phyloP scores from a whole-genome alignment of 2,797 vertebrate species.

The Rhabdomys pumilio region DNA sequence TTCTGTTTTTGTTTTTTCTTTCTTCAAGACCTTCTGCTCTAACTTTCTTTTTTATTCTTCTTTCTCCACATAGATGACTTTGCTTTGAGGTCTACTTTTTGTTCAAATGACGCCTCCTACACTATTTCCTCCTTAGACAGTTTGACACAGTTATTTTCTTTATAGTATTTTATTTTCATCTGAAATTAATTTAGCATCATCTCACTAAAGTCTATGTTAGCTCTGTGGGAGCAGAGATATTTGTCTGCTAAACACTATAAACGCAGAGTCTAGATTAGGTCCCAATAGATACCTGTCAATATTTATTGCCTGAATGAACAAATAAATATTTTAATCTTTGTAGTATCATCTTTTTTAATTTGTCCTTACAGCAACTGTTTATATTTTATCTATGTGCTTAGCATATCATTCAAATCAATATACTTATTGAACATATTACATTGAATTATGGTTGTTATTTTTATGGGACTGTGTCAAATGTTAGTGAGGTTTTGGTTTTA shows the following conservation, averaged over 20 bases:
- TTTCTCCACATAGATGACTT: neutral
- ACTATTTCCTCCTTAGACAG: neutral
- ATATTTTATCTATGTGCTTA: conserved; percentile 11
- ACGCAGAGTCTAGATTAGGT: neutral
- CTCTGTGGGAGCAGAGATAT: neutral
- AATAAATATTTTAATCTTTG: neutral
- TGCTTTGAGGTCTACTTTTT: neutral
- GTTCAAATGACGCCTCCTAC: neutral
- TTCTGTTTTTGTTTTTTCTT: neutral
- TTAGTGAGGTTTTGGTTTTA: neutral
- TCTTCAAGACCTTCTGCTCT: neutral
- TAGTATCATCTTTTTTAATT: neutral
- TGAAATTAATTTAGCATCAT: conserved; percentile 23
- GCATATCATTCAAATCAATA: neutral
- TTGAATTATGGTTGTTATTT: neutral
- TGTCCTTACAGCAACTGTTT: neutral
- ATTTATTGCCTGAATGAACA: neutral
- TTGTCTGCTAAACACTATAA: neutral
- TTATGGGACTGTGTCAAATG: neutral
- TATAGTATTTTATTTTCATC: neutral
- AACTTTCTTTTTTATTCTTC: neutral
- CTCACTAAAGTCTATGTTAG: neutral
- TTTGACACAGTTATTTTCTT: conserved; percentile 28
- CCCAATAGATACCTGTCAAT: neutral
- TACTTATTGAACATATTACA: neutral